phyloP scores from a whole-genome alignment of 2,113 vertebrate species.

The Odobenus rosmarus region DNA sequence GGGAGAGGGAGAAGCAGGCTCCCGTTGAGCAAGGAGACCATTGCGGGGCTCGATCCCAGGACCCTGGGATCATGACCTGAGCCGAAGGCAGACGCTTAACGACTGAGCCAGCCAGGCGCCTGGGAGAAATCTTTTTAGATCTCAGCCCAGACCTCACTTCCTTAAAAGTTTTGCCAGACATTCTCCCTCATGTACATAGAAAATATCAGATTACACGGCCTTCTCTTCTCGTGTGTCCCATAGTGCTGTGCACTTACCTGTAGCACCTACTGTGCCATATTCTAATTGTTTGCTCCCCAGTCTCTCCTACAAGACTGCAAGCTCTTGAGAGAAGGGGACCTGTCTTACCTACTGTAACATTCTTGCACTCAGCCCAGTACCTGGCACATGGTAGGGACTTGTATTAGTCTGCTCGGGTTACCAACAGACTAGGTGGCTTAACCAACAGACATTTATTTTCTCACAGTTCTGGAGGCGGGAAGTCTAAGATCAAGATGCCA shows the following conservation, averaged over 20 bases:
- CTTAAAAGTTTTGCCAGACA: neutral
- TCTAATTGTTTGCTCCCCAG: neutral
- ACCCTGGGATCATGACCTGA: too few relatives aligned
- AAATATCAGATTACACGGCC: accelerated
- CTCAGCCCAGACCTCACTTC: neutral
- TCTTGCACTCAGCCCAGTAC: too few relatives aligned
- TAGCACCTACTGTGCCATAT: neutral
- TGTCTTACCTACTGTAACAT: neutral
- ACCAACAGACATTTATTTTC: neutral
- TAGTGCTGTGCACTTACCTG: neutral
- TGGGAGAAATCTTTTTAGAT: neutral
- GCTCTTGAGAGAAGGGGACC: neutral
- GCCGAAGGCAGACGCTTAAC: too few relatives aligned
- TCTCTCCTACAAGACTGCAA: neutral
- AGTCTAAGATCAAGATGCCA: neutral
- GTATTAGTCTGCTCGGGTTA: neutral
- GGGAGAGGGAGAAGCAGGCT: too few relatives aligned
- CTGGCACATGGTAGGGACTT: accelerated
- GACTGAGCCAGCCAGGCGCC: too few relatives aligned
- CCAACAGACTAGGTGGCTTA: neutral
- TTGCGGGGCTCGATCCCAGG: too few relatives aligned
- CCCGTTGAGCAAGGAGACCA: too few relatives aligned
- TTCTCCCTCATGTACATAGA: neutral
- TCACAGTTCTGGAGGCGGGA: neutral
- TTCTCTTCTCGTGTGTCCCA: neutral